A percentile compares a stretch with the other conserved stretches of the same genome.
These are phyloP conservation scores for Columba guinea DNA, from an alignment of 2,797 vertebrate genomes.

Conservation along the genomic window DNA sequence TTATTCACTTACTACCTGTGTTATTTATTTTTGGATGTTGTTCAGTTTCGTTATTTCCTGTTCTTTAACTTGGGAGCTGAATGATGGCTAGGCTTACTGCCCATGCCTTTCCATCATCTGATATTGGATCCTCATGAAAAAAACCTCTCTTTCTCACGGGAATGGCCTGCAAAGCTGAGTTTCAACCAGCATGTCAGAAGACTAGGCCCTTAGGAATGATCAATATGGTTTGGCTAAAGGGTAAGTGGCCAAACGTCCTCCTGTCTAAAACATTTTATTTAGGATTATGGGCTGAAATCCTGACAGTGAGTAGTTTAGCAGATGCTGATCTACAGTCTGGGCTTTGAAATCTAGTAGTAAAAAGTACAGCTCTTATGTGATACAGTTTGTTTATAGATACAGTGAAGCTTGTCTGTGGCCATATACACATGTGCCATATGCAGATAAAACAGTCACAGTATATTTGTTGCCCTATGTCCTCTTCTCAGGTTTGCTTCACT, in stretches of 20 bases:
- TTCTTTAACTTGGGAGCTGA: background rate
- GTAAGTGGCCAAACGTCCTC: background rate
- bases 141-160: background rate
- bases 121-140: background rate
- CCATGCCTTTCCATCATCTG: background rate
- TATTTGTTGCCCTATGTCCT: background rate
- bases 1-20: background rate
- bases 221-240: background rate
- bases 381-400: background rate
- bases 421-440: background rate
- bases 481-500: background rate
- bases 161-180: background rate
- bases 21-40: conserved; percentile 12
- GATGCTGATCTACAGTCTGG: background rate
- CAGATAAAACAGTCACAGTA: background rate
- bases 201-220: background rate
- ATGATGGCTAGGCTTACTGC: background rate
- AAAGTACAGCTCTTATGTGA: background rate
- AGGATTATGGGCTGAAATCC: background rate
- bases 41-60: conserved; percentile 9
- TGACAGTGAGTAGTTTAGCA: background rate
- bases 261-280: background rate
- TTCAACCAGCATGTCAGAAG: background rate
- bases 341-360: background rate
- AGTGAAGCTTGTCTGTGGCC: background rate